These are phyloP conservation scores for Potorous gilbertii DNA, from an alignment of 2,797 vertebrate genomes.

Conservation along the genomic window DNA sequence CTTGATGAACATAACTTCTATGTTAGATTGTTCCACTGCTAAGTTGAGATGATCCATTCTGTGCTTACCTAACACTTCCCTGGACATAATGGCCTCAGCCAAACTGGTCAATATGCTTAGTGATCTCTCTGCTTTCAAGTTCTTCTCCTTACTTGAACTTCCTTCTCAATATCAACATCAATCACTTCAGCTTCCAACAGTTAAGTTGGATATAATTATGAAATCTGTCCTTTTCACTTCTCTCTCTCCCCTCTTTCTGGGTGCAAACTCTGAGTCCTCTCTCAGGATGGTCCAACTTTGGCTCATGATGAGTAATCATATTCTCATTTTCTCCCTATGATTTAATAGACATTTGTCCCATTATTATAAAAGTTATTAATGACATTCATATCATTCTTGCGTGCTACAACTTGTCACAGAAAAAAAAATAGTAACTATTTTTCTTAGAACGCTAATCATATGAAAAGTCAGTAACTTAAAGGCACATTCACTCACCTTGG, in stretches of 20 bases:
- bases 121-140: background rate
- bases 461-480: background rate
- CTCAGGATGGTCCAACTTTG: background rate
- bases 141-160: background rate
- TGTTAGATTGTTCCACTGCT: background rate
- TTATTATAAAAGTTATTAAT: background rate
- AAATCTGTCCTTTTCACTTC: background rate
- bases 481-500: background rate
- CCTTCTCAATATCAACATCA: background rate
- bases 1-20: background rate
- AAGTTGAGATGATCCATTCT: background rate
- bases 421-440: background rate
- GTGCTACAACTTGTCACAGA: background rate
- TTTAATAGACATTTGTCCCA: background rate
- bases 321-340: background rate
- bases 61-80: background rate
- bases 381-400: background rate
- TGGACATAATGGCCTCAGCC: background rate
- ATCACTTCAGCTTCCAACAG: background rate
- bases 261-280: background rate
- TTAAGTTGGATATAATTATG: background rate
- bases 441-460: background rate
- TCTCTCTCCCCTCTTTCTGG: background rate
- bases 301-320: background rate
- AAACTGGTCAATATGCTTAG: background rate